Base-by-base conservation (phyloP, 1,140 invertebrate genomes). In the Hylyphantes graminicola region DNA sequence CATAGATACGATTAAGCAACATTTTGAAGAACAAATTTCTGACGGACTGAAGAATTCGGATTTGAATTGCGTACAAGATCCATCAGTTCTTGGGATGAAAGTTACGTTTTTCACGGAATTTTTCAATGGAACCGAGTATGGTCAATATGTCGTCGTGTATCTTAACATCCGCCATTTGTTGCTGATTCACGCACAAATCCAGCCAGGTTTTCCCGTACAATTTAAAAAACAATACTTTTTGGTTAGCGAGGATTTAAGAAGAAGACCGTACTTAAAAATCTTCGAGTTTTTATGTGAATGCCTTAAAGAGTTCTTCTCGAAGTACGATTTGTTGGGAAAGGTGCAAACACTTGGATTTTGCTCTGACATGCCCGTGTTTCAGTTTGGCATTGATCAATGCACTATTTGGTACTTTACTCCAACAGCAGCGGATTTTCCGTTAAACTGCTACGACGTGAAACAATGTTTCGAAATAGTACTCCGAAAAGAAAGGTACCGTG, bases 81-180 rank as follows among this genome's bases (percentile, higher is more conserved):
- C 12, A 15, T 51, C 13, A 0, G 15, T 13, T 17, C 57, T 78
- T 48, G 67, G 51, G 15, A 81, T 81, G 78, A 61, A 53, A 61
- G n/a, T 81, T 10, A 73, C 78, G 9, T 81, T 61, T 15, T 81
- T 81, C n/a, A 73, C 68, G 7, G 78, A 81, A 63, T 50, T 81
- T 53, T 81, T 81, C 54, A 21, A 81, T 51, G 78, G 78, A 12
- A 70, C 68, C 10, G 78, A 81, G 57, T 54, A 72, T 8, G 78
- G 78, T 5, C 12, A 59, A 10, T 81, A 57, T 63, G 55, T 81
- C 3, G 48, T 81, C 0, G 63, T 81, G 13, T 21, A 53, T 53
- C 35, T 81, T 0, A 72, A 50, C 17, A 50, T 13, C 7, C 67
- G 54, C 51, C 15, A 81, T 63, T 57, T 81, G 2, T 5, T 81